A percentile compares a stretch with the other conserved stretches of the same genome.
Conservation (phyloP, 2,113 vertebrate genomes). For the Delphinapterus leucas region DNA sequence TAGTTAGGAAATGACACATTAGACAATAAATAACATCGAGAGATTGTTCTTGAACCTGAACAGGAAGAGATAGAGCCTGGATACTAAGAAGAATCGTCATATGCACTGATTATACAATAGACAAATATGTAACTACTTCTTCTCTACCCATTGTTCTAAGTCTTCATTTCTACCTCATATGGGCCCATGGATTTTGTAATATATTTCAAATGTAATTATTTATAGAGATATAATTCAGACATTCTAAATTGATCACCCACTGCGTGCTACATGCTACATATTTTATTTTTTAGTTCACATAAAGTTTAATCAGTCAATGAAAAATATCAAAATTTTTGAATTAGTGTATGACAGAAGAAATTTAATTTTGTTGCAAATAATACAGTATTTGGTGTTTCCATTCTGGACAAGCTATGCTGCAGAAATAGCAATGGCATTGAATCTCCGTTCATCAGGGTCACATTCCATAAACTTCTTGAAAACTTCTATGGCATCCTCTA, state of each 20-base stretch:
- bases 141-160: neutral
- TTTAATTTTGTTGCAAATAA: slow-evolving; percentile 79
- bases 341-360: slow-evolving; percentile 88
- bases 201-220: neutral
- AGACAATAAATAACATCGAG: neutral
- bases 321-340: slow-evolving; percentile 60
- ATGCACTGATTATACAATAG: neutral
- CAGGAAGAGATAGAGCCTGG: neutral
- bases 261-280: neutral
- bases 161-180: neutral
- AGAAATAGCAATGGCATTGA: slow-evolving; percentile 96
- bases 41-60: neutral
- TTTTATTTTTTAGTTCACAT: too few relatives aligned
- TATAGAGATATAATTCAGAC: neutral
- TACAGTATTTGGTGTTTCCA: slow-evolving; percentile 65
- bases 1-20: neutral
- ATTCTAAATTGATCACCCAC: neutral
- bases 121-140: neutral
- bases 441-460: slow-evolving; percentile 95
- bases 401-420: slow-evolving; percentile 84
- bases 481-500: slow-evolving; percentile 92
- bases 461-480: slow-evolving; percentile 98
- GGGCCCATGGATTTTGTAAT: neutral
- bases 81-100: neutral
- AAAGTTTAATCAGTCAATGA: too few relatives aligned